Evolutionary conservation across 2,113 vertebrate genomes (phyloP), one percentile per base, ranked within the genome.

Genomic region (Macquaria ambigua): DNA sequence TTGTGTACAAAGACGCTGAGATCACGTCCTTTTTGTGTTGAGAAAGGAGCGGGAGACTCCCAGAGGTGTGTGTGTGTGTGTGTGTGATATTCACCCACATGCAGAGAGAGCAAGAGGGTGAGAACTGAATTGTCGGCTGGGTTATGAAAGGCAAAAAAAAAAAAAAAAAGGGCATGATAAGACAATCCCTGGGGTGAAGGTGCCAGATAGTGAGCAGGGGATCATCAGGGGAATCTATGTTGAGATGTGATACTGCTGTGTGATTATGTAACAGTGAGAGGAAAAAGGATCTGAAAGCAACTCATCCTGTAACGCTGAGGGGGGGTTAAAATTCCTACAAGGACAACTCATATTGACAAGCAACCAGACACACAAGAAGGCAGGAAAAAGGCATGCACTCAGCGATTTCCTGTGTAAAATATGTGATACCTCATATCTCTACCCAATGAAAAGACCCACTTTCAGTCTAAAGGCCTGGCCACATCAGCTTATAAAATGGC

Each of bases 1-100:
- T 74, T 79, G 81, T 86, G 83, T 72, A 84, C 78, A 77, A 80
- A 83, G 37, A 67, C 23, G 74, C 50, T 80, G 82, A 89, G 84
- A 84, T 92, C 91, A 87, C 46, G 74, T 93, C 79, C 90, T 89
- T 63, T 75, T 67, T 52, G 55, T 58, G 23, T 53, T 61, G 61
- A 82, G 37, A 41, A 58, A 67, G 62, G 41, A 69, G 79, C 18
- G 14, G 74, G 80, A 72, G 58, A 77, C 73, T 71, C 53, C 10
- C 37, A 74, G 34, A 63, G 31, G 72, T 62, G 61, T n/a, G 50
- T 37, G 53, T 58, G 56, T 41, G n/a, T n/a, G 52, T 58, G 56
- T 41, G 53, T 58, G 56, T 41, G 48, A 63, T 37, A 58, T 81
- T 68, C 28, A 20, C 6, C 18, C 50, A 55, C 16, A 46, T n/a